Base-by-base conservation (phyloP, 1,140 invertebrate genomes). In the Tetragnatha versicolor region DNA sequence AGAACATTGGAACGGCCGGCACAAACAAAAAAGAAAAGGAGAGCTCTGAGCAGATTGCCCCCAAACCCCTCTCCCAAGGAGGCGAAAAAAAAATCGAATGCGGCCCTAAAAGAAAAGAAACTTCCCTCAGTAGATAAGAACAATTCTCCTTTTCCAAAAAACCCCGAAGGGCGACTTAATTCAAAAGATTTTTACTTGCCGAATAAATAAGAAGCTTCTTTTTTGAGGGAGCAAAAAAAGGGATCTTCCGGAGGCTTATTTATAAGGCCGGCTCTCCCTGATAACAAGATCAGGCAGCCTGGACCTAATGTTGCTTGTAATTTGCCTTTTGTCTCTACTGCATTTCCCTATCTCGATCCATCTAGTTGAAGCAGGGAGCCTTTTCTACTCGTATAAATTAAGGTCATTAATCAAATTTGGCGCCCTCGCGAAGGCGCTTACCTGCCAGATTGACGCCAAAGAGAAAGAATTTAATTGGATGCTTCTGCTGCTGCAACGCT, bases 151-250 rank as follows among this genome's bases (percentile, higher is more conserved):
- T 42, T 66, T 37, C 33, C 60, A 22, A 37, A n/a, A n/a, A 66
- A 25, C 39, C 37, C 63, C 39, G 42, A 66, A 22, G 63, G 63
- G 27, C 35, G 49, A 66, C 63, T 66, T 66, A 66, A 66, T 66
- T 45, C 63, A 66, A 66, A 66, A 66, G 63, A 47, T 66, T 66
- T 66, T 66, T 66, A 66, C 63, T 66, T 47, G 63, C 63, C 35
- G 63, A 31, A 66, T 66, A 66, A 66, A 66, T 66, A 66, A 66
- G 60, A 63, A 63, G 35, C n/a, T n/a, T n/a, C n/a, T n/a, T n/a
- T n/a, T n/a, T n/a, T 33, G 55, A 42, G 17, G 20, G 22, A 63
- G 39, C 14, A 17, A 47, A 66, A 66, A 66, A 45, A 66, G 35
- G 63, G 39, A 66, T 47, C 39, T 66, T 47, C 39, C 31, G 25